phyloP scores from a whole-genome alignment of 2,113 vertebrate species.

The Poeciliopsis prolifica region DNA sequence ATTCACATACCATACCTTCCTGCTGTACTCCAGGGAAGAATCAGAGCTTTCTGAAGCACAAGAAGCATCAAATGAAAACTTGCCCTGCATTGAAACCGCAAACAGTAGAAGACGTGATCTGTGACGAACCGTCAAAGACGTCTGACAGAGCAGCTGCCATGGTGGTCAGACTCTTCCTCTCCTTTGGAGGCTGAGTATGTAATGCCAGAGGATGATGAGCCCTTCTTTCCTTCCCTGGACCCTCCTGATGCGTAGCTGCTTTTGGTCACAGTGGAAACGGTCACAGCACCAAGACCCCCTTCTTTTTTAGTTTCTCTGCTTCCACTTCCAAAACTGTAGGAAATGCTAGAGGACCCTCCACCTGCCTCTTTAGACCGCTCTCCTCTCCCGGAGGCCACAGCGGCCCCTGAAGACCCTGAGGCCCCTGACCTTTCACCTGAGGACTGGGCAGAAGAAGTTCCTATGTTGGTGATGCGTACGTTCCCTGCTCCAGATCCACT shows the following conservation, averaged over 20 bases:
- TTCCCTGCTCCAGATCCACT: too few relatives aligned
- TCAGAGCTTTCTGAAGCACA: conserved; percentile 86
- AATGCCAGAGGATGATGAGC: conserved; percentile 76
- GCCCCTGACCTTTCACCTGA: conserved; percentile 10
- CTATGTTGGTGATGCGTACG: conserved; percentile 28
- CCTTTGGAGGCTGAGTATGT: conserved; percentile 81
- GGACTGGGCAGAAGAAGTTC: conserved; percentile 15
- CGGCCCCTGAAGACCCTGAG: not conserved
- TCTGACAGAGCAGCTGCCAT: conserved; percentile 70
- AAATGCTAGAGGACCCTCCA: conserved; percentile 17
- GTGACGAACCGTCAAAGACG: conserved; percentile 84
- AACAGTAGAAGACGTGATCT: not conserved
- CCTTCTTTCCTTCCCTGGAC: conserved; percentile 77
- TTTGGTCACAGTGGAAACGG: conserved; percentile 69
- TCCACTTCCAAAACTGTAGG: conserved; percentile 26
- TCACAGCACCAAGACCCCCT: conserved; percentile 46
- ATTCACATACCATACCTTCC: conserved; percentile 85
- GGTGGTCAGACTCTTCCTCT: conserved; percentile 80
- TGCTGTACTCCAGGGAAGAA: conserved; percentile 91
- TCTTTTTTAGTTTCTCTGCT: conserved; percentile 38
- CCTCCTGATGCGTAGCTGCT: conserved; percentile 70
- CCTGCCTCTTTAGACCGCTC: not conserved
- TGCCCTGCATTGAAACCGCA: rapidly evolving
- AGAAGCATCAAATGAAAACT: not conserved
- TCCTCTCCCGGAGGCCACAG: not conserved